Conservation (phyloP, 2,888 invertebrate species). For the Catocala nupta region DNA sequence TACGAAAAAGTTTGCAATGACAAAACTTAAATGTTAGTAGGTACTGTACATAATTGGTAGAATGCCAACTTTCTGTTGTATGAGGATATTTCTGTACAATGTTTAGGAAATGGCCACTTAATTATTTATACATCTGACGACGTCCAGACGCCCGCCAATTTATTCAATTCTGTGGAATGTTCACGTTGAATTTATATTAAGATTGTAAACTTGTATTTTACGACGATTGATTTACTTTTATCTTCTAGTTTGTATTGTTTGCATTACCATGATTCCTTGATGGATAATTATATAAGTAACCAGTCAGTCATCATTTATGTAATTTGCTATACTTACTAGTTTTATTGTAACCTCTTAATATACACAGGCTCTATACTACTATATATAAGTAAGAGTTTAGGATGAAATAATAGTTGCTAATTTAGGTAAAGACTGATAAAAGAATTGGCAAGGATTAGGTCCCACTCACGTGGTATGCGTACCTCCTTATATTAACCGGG, state of each 20-base stretch:
- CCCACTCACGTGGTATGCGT: too few relatives aligned
- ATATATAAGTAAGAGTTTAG: too few relatives aligned
- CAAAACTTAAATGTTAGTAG: slow-evolving; percentile 32
- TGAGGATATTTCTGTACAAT: slow-evolving; percentile 41
- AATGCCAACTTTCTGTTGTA: slow-evolving; percentile 39
- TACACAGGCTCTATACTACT: too few relatives aligned
- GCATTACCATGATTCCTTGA: too few relatives aligned
- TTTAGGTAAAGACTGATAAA: too few relatives aligned
- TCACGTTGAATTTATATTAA: neutral
- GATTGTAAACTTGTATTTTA: neutral
- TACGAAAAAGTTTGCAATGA: slow-evolving; percentile 39
- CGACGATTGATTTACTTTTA: neutral
- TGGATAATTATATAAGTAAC: too few relatives aligned
- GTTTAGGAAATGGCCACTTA: slow-evolving; percentile 44
- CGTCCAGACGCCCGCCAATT: slow-evolving; percentile 14
- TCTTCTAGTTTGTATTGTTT: neutral
- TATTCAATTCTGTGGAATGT: slow-evolving; percentile 18
- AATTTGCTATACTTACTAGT: too few relatives aligned
- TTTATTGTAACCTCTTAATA: too few relatives aligned
- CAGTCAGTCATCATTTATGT: too few relatives aligned
- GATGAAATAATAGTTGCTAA: too few relatives aligned
- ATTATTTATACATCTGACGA: slow-evolving; percentile 30
- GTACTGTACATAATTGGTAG: slow-evolving; percentile 28
- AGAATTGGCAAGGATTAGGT: too few relatives aligned
- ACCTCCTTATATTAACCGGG: too few relatives aligned